Evolutionary conservation across 2,113 vertebrate genomes (phyloP).

Genomic region (Bombycilla garrulus): DNA sequence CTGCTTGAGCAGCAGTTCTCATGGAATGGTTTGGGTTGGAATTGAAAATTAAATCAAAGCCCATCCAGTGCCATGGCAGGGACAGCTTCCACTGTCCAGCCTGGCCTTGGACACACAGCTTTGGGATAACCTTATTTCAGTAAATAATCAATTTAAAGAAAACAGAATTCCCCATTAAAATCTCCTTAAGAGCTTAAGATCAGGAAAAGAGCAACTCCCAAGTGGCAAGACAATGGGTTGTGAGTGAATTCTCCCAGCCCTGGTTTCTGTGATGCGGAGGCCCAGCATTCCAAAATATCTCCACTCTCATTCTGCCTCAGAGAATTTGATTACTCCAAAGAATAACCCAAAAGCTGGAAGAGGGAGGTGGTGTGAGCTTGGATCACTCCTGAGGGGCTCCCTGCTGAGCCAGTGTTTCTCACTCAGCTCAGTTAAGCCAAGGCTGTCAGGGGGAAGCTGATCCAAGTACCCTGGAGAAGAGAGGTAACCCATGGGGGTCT

Average conservation of each 20-base stretch:
- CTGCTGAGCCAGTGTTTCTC: not conserved
- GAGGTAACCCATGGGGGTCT: not conserved
- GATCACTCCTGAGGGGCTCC: not conserved
- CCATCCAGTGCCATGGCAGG: not conserved
- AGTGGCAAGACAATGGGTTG: not conserved
- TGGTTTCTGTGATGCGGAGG: not conserved
- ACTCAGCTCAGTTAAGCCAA: not conserved
- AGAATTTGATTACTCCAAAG: not conserved
- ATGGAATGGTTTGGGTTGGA: not conserved
- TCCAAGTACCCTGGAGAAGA: not conserved
- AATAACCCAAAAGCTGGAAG: not conserved
- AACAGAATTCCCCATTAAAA: not conserved
- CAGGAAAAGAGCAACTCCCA: not conserved
- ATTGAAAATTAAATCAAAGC: not conserved
- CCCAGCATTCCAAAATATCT: not conserved
- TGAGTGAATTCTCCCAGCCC: not conserved
- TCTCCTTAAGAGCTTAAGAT: not conserved
- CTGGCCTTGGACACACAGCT: not conserved
- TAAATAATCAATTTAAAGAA: not conserved
- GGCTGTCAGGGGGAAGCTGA: not conserved
- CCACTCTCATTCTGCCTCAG: not conserved
- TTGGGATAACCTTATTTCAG: not conserved
- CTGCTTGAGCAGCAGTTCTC: not conserved
- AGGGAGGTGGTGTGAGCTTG: not conserved
- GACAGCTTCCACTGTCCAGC: accelerated